A percentile compares a stretch with the other conserved stretches of the same genome.
These are phyloP conservation scores for roundworm (Caenorhabditis elegans) DNA, from an alignment of 1,140 invertebrate species.

Conservation along the genomic window WBcel235 BX284606.5:7561501-7562000, in stretches of 20 bases:
- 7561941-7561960: background rate
- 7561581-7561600: too few relatives aligned
- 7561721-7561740: constrained; percentile 21
- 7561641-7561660: constrained; percentile 34
- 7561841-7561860: background rate
- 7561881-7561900: constrained; percentile 45
- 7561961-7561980: too few relatives aligned
- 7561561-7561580: too few relatives aligned
- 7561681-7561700: constrained; percentile 40
- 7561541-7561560: too few relatives aligned
- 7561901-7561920: constrained; percentile 40
- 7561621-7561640: constrained; percentile 37
- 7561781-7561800: background rate
- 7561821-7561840: background rate
- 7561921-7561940: constrained; percentile 66
- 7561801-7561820: background rate
- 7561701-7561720: constrained; percentile 29
- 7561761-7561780: background rate
- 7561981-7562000: background rate
- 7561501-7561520: too few relatives aligned
- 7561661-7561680: constrained; percentile 37
- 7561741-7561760: background rate
- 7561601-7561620: constrained; percentile 42
- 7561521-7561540: too few relatives aligned
- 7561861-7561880: constrained; percentile 18